These are phyloP conservation scores for Caretta caretta DNA, from an alignment of 2,113 vertebrate genomes.

Conservation along the genomic window DNA sequence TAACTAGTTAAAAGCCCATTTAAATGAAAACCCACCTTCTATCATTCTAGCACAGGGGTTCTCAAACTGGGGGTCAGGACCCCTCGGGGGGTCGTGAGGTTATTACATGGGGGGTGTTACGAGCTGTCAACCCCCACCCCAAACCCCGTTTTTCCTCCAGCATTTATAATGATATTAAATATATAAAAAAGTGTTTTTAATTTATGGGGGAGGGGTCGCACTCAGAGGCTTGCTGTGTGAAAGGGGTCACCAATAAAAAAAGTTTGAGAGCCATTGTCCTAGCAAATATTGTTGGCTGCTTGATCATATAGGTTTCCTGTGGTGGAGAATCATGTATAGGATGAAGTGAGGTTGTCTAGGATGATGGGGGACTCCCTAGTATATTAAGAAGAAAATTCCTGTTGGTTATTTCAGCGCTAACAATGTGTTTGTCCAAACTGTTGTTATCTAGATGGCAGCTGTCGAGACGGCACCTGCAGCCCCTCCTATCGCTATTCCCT, in stretches of 20 bases:
- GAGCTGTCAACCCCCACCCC: too few species aligned
- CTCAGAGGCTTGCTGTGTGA: too few species aligned
- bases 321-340: background rate
- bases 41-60: background rate
- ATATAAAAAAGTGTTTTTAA: too few species aligned
- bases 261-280: too few species aligned
- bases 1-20: fast-evolving
- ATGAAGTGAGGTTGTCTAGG: background rate
- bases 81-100: too few species aligned
- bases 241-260: too few species aligned
- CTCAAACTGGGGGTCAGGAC: too few species aligned
- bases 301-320: fast-evolving
- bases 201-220: too few species aligned
- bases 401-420: background rate
- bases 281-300: fast-evolving
- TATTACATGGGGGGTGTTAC: too few species aligned
- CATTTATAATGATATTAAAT: too few species aligned
- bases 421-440: background rate
- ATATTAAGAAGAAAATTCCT: background rate
- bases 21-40: fast-evolving
- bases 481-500: background rate
- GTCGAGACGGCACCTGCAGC: background rate
- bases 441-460: background rate
- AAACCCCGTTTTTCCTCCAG: too few species aligned
- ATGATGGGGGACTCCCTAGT: background rate